Evolutionary conservation across 2,888 invertebrate species (phyloP).

Genomic region (Drosophila nr. medialis): DNA sequence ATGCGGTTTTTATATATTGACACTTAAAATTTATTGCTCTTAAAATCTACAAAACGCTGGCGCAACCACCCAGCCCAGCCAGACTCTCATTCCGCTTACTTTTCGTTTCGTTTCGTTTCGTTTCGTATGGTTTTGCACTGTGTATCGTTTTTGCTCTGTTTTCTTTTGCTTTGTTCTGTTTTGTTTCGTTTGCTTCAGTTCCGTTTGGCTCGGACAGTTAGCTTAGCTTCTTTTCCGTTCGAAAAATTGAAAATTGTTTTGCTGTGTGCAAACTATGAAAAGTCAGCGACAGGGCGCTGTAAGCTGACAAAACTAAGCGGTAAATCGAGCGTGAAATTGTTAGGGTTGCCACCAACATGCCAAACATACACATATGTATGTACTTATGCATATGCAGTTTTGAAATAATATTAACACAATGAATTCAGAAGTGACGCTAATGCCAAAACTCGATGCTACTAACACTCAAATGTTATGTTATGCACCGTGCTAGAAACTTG

Average conservation of each 20-base stretch:
- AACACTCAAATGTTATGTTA: not conserved
- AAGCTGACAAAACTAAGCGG: slow-evolving; percentile 54
- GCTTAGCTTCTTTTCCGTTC: slow-evolving; percentile 28
- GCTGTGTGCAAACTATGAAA: slow-evolving; percentile 52
- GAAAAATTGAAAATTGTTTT: slow-evolving; percentile 49
- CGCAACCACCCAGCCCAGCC: slow-evolving; percentile 25
- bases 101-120: slow-evolving; percentile 4
- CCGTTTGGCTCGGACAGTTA: slow-evolving; percentile 18
- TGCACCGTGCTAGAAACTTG: not conserved
- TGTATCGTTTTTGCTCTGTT: slow-evolving; percentile 2
- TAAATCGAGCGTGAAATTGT: slow-evolving; percentile 71
- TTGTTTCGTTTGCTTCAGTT: slow-evolving; percentile 13
- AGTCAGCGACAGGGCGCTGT: slow-evolving; percentile 46
- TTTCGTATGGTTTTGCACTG: slow-evolving; percentile 2
- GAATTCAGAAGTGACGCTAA: slow-evolving; percentile 7
- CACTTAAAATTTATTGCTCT: slow-evolving; percentile 79
- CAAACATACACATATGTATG: not conserved
- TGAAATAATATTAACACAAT: slow-evolving; percentile 9
- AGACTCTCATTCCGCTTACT: slow-evolving; percentile 22
- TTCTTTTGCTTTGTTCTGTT: not conserved
- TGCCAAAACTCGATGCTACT: not conserved
- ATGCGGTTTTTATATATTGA: slow-evolving; percentile 80
- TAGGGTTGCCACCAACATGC: slow-evolving; percentile 38
- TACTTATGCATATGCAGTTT: not conserved
- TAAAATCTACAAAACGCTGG: slow-evolving; percentile 76